Evolutionary conservation across 2,888 invertebrate genomes (phyloP), one percentile per base, ranked within the genome.

Genomic region (Trichopria drosophilae): DNA sequence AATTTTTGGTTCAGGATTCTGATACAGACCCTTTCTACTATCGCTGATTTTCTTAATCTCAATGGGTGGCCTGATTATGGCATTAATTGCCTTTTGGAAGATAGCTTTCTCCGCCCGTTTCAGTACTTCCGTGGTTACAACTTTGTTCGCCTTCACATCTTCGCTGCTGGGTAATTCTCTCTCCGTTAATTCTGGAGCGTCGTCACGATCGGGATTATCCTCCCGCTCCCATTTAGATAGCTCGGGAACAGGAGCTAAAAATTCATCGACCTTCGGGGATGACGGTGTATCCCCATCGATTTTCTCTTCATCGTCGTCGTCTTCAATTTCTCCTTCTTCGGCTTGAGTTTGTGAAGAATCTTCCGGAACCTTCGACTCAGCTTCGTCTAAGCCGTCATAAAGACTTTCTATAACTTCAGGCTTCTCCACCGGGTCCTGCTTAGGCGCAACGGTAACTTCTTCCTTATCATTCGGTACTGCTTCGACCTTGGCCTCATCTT

Each of bases 41-140:
- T 80, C 80, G 58, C 84, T 84, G 41, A 85, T 85, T 71, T 86
- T 87, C 67, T 86, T 87, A 40, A 86, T 86, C 77, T 88, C 88
- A 42, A 87, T 84, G 0, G 88, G 87, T 50, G 87, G 80, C 40
- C 56, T 45, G 23, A 56, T 56, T 35, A 89, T 84, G 0, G 90
- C 88, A 66, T 87, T 90, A 32, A 90, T 88, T 1, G 90, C 90
- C 74, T 93, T 91, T 31, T 93, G 89, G 72, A 93, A 90, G 62
- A 94, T 88, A 0, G 90, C 93, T 72, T 93, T 93, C 77, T 94
- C 93, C 2, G 94, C 93, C 59, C 92, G 81, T 69, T 93, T 93
- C 40, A 94, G 78, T 4, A 94, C 91, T 75, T 93, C 93, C 15
- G 87, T 88, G 1, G 93, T 92, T 1, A 85, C 79, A 29, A 87